Base-by-base conservation (phyloP, 2,797 vertebrate genomes). In the Tapera naevia region DNA sequence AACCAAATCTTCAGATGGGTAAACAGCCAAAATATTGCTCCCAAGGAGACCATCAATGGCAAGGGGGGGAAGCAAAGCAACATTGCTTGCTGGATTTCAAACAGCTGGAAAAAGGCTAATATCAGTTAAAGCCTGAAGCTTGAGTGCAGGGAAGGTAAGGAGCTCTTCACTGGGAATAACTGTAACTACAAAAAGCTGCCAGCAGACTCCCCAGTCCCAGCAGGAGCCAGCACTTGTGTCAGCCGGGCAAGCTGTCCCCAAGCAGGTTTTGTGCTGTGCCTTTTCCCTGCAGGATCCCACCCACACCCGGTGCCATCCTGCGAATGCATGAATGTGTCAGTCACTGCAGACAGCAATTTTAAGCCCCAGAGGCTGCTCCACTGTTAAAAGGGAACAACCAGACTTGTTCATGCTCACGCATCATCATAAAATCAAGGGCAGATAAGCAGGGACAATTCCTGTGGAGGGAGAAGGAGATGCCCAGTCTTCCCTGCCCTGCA, bases 341-440 rank as follows among this genome's bases (percentile, higher is more conserved):
- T 54, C n/a, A 27, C 41, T 3, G 4, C 69, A 89, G 80, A 32
- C 18, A 14, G 72, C 4, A 57, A 75, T 24, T 56, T 48, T 0
- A 24, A 89, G 41, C 13, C 22, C 18, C 65, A 74, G 48, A 39
- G 41, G 15, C 30, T 78, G 45, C 32, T 76, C 81, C 16, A 51
- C 27, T 6, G 0, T 45, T 50, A 23, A 0, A 0, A 2, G 2
- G 22, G 41, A 53, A 11, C 27, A n/a, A 32, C 45, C 1, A 1
- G 32, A 9, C 27, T 65, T 30, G 27, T 61, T 75, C 17, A 12
- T 0, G 0, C 23, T 83, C 39, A 57, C 53, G 8, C 6, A 10
- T 22, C 13, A 25, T 16, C 64, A 82, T 60, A 70, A 83, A 84
- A 62, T 13, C 66, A 32, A 27, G 43, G n/a, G 13, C 28, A 50